phyloP scores from a whole-genome alignment of 2,888 invertebrate species.

The Leucania comma region DNA sequence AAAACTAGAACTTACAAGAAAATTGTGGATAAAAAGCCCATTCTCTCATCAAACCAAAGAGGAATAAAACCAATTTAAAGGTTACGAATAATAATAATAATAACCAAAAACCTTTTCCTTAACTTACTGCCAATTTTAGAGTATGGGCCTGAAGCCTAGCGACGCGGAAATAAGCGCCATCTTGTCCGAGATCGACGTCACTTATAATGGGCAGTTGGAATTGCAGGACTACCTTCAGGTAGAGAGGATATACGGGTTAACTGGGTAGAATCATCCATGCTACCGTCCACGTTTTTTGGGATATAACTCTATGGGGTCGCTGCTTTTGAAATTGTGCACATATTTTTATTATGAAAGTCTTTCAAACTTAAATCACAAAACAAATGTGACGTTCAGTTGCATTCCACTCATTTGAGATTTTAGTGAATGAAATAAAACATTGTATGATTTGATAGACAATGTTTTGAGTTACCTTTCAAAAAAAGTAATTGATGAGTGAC shows the following conservation, averaged over 20 bases:
- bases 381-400: too few relatives aligned
- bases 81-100: neutral
- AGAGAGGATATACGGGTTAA: conserved; percentile 68
- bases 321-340: conserved; percentile 58
- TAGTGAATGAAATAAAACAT: neutral
- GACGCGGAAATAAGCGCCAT: conserved; percentile 94
- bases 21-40: neutral
- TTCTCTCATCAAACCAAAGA: neutral
- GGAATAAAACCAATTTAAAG: neutral
- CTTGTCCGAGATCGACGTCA: conserved; percentile 95
- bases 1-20: neutral
- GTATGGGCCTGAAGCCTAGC: conserved; percentile 91
- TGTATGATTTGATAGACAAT: neutral
- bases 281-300: conserved; percentile 53
- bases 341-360: conserved; percentile 6
- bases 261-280: conserved; percentile 66
- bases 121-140: conserved; percentile 84
- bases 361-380: too few relatives aligned
- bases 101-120: conserved; percentile 9
- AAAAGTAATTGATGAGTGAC: too few relatives aligned
- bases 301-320: conserved; percentile 28
- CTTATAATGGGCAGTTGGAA: conserved; percentile 96
- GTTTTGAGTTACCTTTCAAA: too few relatives aligned
- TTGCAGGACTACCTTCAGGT: conserved; percentile 97
- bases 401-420: too few relatives aligned